Conservation (phyloP, 2,797 vertebrate genomes). For the Myiotriccus ornatus region DNA sequence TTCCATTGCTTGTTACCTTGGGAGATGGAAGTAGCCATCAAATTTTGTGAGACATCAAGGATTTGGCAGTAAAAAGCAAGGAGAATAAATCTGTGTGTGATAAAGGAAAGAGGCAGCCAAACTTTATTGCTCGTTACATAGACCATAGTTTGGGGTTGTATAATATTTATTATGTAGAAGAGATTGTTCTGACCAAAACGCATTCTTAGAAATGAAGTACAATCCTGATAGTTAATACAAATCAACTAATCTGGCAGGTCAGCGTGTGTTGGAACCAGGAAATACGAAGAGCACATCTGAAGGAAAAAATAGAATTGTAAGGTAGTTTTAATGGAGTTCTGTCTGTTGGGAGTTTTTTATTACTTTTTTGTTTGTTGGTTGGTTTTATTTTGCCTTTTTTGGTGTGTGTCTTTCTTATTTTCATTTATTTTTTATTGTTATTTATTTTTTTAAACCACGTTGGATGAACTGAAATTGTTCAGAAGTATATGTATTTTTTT, state of each 20-base stretch:
- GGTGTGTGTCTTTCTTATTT: too few relatives aligned
- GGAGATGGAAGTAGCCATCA: neutral
- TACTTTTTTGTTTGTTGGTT: too few relatives aligned
- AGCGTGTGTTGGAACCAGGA: neutral
- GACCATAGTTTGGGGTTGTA: neutral
- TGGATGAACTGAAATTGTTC: neutral
- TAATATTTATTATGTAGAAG: neutral
- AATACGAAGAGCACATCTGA: neutral
- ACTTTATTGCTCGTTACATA: neutral
- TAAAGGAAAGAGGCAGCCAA: neutral
- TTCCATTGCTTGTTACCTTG: neutral
- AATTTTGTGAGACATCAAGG: neutral
- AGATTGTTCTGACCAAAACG: neutral
- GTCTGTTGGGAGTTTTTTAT: neutral
- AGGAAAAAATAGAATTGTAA: neutral
- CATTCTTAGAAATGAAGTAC: neutral
- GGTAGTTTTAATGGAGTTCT: neutral
- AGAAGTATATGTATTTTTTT: accelerated
- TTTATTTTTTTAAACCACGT: neutral
- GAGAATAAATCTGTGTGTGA: neutral
- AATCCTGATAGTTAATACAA: neutral
- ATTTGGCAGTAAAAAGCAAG: neutral
- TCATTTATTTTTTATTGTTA: neutral
- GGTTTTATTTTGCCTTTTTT: too few relatives aligned
- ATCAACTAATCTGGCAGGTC: neutral